Base-by-base conservation (phyloP, 1,140 invertebrate species). In the Bilobella aurantiaca region DNA sequence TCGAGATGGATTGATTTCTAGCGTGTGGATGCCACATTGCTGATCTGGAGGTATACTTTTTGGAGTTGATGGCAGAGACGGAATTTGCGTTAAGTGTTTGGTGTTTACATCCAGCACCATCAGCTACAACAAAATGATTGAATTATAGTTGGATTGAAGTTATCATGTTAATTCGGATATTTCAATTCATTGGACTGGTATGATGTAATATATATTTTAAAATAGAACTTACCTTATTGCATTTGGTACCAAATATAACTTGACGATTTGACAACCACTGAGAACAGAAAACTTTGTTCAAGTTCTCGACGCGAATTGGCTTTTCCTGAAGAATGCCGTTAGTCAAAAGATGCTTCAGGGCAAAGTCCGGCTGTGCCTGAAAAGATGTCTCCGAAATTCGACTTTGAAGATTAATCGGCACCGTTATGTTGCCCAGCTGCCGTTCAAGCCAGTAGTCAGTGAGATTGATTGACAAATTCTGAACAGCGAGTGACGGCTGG, bases 201-300 rank as follows among this genome's bases (percentile, higher is more conserved):
- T 47, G 53, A 64, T 65, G 37, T 25, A 64, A 37, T 61, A 63
- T 31, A 0, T 58, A 25, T 14, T 53, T 46, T 49, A 25, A 31
- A 42, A 47, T 64, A 49, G 30, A 76, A 77, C 76, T 78, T 77
- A 92, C 87, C 83, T 94, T 95, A 79, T 96, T 96, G 78, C 94
- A 97, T 77, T 97, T 97, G 29, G 93, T 96, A 34, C 93, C 93
- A 78, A 96, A 92, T 2, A 95, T 91, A 65, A 96, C 89, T 82
- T 95, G 92, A 75, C 90, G 83, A 79, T 94, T 90, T 74, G 89
- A 93, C 21, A 97, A 81, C 93, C 94, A 98, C 78, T 95, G 88
- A 0, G 93, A 93, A 77, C 93, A 93, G 80, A 96, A 96, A 49
- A 96, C 88, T 82, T 97, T 97, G 79, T 97, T 96, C 78, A 94